Percentiles rank a stretch among this genome's conserved stretches.
Conservation (phyloP, 2,888 invertebrate genomes). For the Timema cristinae region DNA sequence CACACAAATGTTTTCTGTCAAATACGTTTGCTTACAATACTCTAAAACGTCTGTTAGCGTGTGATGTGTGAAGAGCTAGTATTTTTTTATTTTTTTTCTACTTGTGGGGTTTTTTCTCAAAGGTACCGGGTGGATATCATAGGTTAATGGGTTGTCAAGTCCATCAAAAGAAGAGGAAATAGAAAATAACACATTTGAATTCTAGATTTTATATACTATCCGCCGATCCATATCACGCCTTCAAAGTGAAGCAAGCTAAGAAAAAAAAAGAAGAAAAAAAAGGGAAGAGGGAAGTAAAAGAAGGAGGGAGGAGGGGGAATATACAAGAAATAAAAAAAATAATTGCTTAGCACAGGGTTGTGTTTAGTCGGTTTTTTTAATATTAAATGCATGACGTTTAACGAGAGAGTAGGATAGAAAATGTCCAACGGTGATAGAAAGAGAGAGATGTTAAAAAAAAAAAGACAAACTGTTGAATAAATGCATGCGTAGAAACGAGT, state of each 20-base stretch:
- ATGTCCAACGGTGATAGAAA: no score
- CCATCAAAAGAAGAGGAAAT: slow-evolving; percentile 12
- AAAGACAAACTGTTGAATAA: slow-evolving; percentile 16
- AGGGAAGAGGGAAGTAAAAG: background rate
- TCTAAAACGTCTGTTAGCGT: no score
- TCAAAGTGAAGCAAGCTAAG: slow-evolving; percentile 4
- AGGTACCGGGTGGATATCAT: slow-evolving; percentile 14
- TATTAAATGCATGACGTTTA: background rate
- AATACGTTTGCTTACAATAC: background rate
- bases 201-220: background rate
- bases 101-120: background rate
- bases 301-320: background rate
- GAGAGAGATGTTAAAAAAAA: no score
- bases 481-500: slow-evolving; percentile 20
- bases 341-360: no score
- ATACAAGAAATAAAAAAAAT: slow-evolving; percentile 8
- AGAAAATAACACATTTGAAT: slow-evolving; percentile 5
- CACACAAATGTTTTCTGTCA: slow-evolving; percentile 8
- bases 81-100: background rate
- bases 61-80: background rate
- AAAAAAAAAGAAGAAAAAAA: background rate
- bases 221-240: background rate
- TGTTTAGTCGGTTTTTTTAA: no score
- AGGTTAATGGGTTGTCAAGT: slow-evolving; percentile 15
- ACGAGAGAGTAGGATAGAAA: background rate